Conservation (phyloP, 2,888 invertebrate species). For the Tipula confusa region DNA sequence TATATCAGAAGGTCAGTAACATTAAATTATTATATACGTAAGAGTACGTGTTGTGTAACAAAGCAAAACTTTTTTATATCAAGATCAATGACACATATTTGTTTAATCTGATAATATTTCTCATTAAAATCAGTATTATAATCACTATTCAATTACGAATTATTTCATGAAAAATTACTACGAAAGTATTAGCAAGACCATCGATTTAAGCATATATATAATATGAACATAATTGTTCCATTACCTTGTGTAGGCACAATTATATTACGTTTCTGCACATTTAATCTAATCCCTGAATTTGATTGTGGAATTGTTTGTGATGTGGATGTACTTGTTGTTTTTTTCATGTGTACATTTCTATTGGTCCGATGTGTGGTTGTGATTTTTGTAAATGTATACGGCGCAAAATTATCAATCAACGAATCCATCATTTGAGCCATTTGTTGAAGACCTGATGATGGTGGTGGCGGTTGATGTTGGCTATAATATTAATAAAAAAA, state of each 20-base stretch:
- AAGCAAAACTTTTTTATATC: neutral
- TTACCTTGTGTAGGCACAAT: slow-evolving; percentile 49
- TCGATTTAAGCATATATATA: neutral
- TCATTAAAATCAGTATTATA: neutral
- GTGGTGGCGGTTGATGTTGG: slow-evolving; percentile 52
- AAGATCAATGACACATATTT: neutral
- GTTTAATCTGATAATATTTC: neutral
- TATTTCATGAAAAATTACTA: neutral
- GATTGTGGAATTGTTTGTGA: neutral
- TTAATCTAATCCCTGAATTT: slow-evolving; percentile 38
- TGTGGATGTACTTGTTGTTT: slow-evolving; percentile 39
- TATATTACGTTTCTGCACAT: slow-evolving; percentile 38
- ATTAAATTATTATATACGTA: neutral
- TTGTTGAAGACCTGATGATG: slow-evolving; percentile 58
- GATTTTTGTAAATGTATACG: slow-evolving; percentile 62
- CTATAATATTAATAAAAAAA: slow-evolving; percentile 32
- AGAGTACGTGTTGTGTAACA: too few species aligned
- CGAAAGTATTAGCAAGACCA: neutral
- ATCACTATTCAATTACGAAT: neutral
- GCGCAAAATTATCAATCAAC: slow-evolving; percentile 61
- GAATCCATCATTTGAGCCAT: slow-evolving; percentile 74
- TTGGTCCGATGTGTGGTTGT: slow-evolving; percentile 53
- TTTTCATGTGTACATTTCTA: slow-evolving; percentile 39
- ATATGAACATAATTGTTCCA: neutral
- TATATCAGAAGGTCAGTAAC: neutral